Conservation (phyloP, 2,797 vertebrate genomes). For the Myotis planiceps region DNA sequence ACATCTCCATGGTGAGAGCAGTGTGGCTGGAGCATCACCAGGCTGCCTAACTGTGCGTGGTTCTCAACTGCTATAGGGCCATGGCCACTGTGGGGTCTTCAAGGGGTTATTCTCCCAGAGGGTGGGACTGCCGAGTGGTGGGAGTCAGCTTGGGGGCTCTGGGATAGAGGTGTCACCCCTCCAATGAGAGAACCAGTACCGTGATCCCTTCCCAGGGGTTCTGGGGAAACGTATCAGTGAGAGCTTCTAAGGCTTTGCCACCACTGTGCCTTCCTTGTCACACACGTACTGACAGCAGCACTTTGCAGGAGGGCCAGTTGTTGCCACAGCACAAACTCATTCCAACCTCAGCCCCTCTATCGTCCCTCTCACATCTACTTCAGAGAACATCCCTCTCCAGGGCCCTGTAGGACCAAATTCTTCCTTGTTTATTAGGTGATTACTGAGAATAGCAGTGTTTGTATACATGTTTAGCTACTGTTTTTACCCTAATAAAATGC, state of each 20-base stretch:
- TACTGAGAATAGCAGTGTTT: neutral
- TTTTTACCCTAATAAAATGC: conserved; percentile 32
- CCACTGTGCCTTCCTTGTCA: neutral
- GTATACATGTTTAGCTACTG: neutral
- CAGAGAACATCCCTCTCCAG: neutral
- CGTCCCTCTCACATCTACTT: neutral
- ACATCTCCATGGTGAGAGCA: neutral
- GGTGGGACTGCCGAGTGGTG: neutral
- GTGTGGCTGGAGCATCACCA: neutral
- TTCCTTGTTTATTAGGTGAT: conserved; percentile 18
- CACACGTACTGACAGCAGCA: neutral
- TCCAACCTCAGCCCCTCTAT: neutral
- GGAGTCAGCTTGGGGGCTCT: neutral
- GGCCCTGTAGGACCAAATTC: neutral
- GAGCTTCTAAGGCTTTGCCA: neutral
- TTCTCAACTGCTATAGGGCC: neutral
- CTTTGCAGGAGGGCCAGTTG: neutral
- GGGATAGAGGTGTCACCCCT: neutral
- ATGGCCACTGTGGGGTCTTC: neutral
- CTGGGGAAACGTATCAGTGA: neutral
- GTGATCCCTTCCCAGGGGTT: neutral
- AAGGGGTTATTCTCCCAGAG: neutral
- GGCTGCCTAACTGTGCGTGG: neutral
- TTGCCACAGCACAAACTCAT: neutral
- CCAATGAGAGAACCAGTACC: neutral